These are phyloP conservation scores for Thalpophila matura DNA, from an alignment of 2,888 invertebrate genomes.

Conservation along the genomic window DNA sequence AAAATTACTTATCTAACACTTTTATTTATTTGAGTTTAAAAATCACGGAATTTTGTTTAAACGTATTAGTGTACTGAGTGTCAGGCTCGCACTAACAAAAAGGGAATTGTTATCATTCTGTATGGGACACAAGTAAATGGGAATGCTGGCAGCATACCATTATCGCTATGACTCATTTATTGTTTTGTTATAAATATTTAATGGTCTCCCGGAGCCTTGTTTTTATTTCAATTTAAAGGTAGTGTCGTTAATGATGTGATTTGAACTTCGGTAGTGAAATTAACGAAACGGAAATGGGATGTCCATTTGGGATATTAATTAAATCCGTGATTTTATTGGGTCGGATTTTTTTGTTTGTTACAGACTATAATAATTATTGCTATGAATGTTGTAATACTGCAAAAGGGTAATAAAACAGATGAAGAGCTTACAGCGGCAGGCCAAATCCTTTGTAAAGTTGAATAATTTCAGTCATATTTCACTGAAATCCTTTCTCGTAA, in stretches of 20 bases:
- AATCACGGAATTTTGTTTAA: conserved; percentile 31
- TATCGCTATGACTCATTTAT: conserved; percentile 81
- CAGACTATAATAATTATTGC: conserved; percentile 1
- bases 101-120: conserved; percentile 88
- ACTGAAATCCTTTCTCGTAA: neutral
- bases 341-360: conserved; percentile 13
- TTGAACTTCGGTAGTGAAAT: conserved; percentile 32
- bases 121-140: conserved; percentile 86
- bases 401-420: conserved; percentile 3
- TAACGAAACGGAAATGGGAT: conserved; percentile 8
- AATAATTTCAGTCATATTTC: conserved; percentile 35
- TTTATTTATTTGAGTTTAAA: conserved; percentile 11
- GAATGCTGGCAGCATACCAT: conserved; percentile 84
- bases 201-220: conserved; percentile 58
- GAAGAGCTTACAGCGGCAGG: neutral
- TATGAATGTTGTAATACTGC: neutral
- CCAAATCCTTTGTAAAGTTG: conserved; percentile 6
- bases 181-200: conserved; percentile 65
- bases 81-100: conserved; percentile 83
- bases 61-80: conserved; percentile 79
- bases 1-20: neutral
- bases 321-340: conserved; percentile 9
- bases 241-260: conserved; percentile 15
- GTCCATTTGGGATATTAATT: conserved; percentile 5
- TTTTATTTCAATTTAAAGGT: conserved; percentile 40